Evolutionary conservation across 2,113 vertebrate genomes (phyloP).

Genomic region (Sylvicapra grimmia): DNA sequence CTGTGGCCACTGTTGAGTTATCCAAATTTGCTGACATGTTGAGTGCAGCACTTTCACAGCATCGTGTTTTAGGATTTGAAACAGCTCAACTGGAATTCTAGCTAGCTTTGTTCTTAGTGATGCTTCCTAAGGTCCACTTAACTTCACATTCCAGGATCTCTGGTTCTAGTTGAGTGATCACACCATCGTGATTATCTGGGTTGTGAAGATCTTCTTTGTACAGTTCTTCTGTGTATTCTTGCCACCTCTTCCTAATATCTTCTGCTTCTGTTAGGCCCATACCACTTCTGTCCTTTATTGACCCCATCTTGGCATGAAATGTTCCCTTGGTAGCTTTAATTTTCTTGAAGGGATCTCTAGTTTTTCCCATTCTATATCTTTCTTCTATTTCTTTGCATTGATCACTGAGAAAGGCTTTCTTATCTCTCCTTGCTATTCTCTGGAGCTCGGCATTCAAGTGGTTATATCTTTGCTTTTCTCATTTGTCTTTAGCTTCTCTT

Average conservation of each 20-base stretch:
- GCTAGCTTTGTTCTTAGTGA: not conserved
- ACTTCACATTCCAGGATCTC: not conserved
- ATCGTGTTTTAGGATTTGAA: not conserved
- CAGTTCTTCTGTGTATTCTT: not conserved
- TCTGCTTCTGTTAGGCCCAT: not conserved
- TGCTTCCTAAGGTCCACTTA: not conserved
- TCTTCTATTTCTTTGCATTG: not conserved
- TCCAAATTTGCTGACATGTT: not conserved
- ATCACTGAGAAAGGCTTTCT: not conserved
- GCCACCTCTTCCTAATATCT: not conserved
- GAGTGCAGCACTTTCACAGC: not conserved
- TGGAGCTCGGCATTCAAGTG: not conserved
- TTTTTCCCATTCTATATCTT: not conserved
- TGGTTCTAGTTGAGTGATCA: not conserved
- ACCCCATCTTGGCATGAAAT: not conserved
- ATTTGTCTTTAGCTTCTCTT: not conserved
- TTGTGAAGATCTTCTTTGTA: not conserved
- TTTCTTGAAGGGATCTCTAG: not conserved
- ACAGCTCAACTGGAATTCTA: not conserved
- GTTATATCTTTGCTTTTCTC: not conserved
- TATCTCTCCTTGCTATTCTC: not conserved
- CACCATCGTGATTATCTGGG: not conserved
- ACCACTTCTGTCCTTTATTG: not conserved
- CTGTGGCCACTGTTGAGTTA: not conserved
- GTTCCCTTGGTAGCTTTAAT: accelerated